phyloP scores from a whole-genome alignment of 1,140 invertebrate species.

The Manduca sexta region DNA sequence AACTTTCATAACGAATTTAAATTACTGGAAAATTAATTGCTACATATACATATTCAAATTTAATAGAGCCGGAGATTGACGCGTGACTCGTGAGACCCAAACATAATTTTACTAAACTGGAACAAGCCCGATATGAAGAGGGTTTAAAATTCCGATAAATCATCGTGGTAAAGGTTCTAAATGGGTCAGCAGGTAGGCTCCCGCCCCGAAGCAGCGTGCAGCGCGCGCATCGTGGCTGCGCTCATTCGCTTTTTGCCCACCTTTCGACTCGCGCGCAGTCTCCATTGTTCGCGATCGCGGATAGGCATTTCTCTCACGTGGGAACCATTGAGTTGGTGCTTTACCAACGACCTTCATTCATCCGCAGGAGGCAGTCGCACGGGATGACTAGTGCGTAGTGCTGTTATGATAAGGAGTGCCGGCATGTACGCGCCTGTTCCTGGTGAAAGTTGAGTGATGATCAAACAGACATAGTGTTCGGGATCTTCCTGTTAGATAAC shows the following conservation, averaged over 20 bases:
- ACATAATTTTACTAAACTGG: not conserved
- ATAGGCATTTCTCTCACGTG: slow-evolving; percentile 63
- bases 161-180: slow-evolving; percentile 21
- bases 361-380: slow-evolving; percentile 33
- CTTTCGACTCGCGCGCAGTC: slow-evolving; percentile 66
- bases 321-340: slow-evolving; percentile 57
- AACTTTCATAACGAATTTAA: too few relatives aligned
- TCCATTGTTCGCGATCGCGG: slow-evolving; percentile 41
- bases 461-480: slow-evolving; percentile 47
- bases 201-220: slow-evolving; percentile 13
- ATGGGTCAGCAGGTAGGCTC: slow-evolving; percentile 63
- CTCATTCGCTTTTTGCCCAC: slow-evolving; percentile 70
- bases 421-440: slow-evolving; percentile 24
- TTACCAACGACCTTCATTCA: slow-evolving; percentile 41
- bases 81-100: too few relatives aligned
- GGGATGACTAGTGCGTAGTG: slow-evolving; percentile 26
- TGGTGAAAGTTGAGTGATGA: slow-evolving; percentile 55
- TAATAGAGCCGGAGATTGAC: too few relatives aligned
- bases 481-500: slow-evolving; percentile 36
- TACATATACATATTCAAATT: too few relatives aligned
- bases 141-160: slow-evolving; percentile 31
- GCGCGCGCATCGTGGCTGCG: slow-evolving; percentile 27
- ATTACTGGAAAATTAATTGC: too few relatives aligned
- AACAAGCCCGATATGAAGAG: slow-evolving; percentile 1
- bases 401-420: slow-evolving; percentile 36